Percentiles rank a stretch among this genome's conserved stretches.
phyloP scores from a whole-genome alignment of 1,140 invertebrate genomes.

The Hypothenemus hampei region DNA sequence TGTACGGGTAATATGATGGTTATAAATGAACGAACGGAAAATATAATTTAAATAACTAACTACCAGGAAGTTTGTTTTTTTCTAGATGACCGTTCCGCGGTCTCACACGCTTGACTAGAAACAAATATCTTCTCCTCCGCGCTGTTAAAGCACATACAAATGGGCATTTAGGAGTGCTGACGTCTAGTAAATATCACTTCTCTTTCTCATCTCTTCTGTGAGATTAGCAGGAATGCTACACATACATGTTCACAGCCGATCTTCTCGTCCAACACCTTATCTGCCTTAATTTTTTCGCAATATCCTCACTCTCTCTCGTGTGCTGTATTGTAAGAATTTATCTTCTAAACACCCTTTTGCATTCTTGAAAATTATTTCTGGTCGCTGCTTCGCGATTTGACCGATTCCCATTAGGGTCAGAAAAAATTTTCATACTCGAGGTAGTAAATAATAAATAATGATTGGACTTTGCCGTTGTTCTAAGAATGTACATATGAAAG shows the following conservation, averaged over 20 bases:
- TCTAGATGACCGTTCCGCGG: constrained; percentile 10
- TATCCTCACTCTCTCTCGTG: too few species aligned
- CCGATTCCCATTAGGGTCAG: too few species aligned
- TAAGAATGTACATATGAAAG: too few species aligned
- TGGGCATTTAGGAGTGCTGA: constrained; percentile 23
- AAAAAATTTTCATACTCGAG: too few species aligned
- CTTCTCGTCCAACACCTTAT: constrained; percentile 18
- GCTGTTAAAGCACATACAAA: constrained; percentile 12
- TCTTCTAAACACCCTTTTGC: constrained; percentile 22
- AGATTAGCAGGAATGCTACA: constrained; percentile 25
- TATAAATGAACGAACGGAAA: too few species aligned
- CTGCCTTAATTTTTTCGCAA: constrained; percentile 7
- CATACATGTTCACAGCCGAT: constrained; percentile 14
- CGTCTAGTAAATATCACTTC: constrained; percentile 19
- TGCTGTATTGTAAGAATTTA: constrained; percentile 20
- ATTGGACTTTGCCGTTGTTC: too few species aligned
- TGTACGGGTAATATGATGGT: too few species aligned
- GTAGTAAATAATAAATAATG: too few species aligned
- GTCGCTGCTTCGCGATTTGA: too few species aligned
- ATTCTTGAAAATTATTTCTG: constrained; percentile 22
- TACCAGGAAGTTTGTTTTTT: constrained; percentile 15
- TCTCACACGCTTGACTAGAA: constrained; percentile 21
- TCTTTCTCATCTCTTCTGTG: constrained; percentile 11
- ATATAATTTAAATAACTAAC: too few species aligned
- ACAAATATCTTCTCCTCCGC: constrained; percentile 21